Evolutionary conservation across 2,888 invertebrate species (phyloP).

Genomic region (Caenorhabditis imperialis): DNA sequence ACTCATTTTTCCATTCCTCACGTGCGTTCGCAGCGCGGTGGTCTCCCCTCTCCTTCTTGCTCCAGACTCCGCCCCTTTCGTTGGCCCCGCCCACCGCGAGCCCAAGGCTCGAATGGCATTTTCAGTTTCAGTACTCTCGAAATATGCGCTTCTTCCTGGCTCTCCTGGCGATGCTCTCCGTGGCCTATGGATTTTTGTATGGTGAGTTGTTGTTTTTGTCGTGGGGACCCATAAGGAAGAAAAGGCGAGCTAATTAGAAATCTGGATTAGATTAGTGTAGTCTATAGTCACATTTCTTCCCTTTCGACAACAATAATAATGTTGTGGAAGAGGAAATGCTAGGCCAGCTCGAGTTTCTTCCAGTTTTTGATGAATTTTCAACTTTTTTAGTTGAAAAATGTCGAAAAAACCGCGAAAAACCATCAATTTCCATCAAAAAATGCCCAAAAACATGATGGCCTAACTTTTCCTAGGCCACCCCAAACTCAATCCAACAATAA

Average conservation of each 20-base stretch:
- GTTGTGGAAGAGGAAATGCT: no score
- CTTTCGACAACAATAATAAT: constrained; percentile 3
- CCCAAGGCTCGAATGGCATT: no score
- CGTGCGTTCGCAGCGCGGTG: constrained; percentile 31
- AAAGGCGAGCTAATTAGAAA: neutral
- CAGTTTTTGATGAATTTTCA: no score
- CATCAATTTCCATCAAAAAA: no score
- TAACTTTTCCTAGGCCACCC: no score
- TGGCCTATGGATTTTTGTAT: constrained; percentile 42
- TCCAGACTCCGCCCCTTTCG: neutral
- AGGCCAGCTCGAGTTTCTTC: no score
- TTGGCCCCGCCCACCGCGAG: constrained; percentile 26
- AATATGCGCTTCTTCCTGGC: constrained; percentile 37
- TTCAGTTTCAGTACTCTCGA: no score
- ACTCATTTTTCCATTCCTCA: neutral
- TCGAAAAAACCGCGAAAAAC: no score
- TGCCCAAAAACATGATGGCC: no score
- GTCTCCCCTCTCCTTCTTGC: constrained; percentile 11
- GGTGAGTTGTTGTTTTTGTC: constrained; percentile 14
- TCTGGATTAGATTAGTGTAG: constrained; percentile 38
- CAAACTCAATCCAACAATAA: no score
- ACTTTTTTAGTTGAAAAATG: no score
- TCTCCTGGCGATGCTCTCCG: constrained; percentile 36
- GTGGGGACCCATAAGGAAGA: constrained; percentile 12
- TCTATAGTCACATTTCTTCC: no score